Percentiles rank a stretch among this genome's conserved stretches.
phyloP scores from a whole-genome alignment of 1,140 invertebrate species.

The Sarcophaga bullata region DNA sequence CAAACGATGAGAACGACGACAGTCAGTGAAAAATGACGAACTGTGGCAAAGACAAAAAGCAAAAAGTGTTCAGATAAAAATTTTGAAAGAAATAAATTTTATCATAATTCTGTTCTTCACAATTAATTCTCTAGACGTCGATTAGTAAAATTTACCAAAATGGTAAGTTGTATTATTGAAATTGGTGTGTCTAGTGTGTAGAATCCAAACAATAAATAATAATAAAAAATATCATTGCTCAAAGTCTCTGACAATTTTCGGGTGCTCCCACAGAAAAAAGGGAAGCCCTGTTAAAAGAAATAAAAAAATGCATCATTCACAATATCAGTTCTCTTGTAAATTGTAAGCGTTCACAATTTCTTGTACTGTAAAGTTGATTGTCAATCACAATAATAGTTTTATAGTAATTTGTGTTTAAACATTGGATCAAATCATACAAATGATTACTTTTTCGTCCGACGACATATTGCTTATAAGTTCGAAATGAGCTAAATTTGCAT shows the following conservation, averaged over 20 bases:
- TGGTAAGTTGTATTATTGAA: slow-evolving; percentile 21
- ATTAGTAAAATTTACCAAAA: background rate
- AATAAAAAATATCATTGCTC: slow-evolving; percentile 4
- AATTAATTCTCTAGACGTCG: background rate
- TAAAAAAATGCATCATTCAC: background rate
- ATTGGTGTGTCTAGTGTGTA: slow-evolving; percentile 4
- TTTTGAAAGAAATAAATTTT: background rate
- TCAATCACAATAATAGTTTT: background rate
- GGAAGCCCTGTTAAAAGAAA: slow-evolving; percentile 18
- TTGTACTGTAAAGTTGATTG: background rate
- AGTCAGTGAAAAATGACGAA: slow-evolving; percentile 14
- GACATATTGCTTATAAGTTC: no score
- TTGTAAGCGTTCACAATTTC: background rate
- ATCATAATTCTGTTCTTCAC: background rate
- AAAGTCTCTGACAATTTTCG: background rate
- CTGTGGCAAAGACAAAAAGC: slow-evolving; percentile 21
- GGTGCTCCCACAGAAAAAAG: slow-evolving; percentile 19
- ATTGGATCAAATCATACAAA: no score
- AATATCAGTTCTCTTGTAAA: background rate
- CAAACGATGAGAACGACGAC: slow-evolving; percentile 22
- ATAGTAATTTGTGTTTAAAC: no score
- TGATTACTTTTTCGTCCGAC: no score
- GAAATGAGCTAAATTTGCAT: no score
- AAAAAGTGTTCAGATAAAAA: slow-evolving; percentile 16
- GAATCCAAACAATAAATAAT: slow-evolving; percentile 32